A percentile compares a stretch with the other conserved stretches of the same genome.
phyloP scores from a whole-genome alignment of 2,113 vertebrate genomes.

The Corythaeola cristata region DNA sequence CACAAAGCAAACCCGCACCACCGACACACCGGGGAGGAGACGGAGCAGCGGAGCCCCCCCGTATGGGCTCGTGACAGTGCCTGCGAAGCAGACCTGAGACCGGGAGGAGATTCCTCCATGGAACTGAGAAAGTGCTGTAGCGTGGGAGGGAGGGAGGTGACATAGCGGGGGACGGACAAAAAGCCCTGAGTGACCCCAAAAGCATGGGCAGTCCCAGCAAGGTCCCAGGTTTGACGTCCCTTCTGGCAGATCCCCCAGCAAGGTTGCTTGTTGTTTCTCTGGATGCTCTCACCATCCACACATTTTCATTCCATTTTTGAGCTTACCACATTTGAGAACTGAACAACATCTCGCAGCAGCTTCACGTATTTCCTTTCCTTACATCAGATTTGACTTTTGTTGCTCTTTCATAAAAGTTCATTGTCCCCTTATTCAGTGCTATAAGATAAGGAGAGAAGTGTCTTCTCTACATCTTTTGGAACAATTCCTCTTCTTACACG shows the following conservation, averaged over 20 bases:
- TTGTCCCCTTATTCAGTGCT: neutral
- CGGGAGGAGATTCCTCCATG: neutral
- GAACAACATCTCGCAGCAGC: neutral
- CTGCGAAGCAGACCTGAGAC: neutral
- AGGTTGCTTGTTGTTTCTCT: neutral
- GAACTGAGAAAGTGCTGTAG: neutral
- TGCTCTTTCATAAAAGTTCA: neutral
- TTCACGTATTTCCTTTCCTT: neutral
- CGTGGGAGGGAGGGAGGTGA: neutral
- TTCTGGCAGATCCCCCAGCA: neutral
- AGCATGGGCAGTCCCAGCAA: neutral
- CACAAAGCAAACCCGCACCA: neutral
- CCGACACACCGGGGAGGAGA: fast-evolving
- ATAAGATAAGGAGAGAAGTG: neutral
- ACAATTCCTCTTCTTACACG: neutral
- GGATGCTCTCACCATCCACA: neutral
- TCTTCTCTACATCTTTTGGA: neutral
- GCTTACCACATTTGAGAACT: neutral
- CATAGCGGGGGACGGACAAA: neutral
- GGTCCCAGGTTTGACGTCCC: neutral
- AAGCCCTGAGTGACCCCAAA: neutral
- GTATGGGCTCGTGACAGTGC: fast-evolving
- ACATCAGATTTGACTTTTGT: neutral
- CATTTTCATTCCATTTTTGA: neutral
- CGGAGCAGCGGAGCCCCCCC: neutral